phyloP scores from a whole-genome alignment of 2,888 invertebrate genomes.

The Parnassius glacialis region DNA sequence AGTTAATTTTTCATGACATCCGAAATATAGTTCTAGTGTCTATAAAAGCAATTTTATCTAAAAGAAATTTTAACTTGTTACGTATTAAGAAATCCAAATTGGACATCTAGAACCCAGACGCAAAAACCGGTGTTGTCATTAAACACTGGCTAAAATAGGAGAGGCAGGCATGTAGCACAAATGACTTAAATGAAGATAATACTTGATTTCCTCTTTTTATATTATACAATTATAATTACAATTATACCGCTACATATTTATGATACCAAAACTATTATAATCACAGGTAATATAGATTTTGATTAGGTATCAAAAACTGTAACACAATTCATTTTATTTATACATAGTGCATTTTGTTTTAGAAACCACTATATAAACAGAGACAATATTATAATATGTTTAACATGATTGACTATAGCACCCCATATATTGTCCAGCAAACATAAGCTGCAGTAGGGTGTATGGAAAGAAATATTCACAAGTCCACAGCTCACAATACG shows the following conservation, averaged over 20 bases:
- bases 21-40: no score
- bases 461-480: conserved; percentile 69
- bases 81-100: no score
- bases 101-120: no score
- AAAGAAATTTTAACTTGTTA: no score
- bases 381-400: conserved; percentile 56
- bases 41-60: no score
- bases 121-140: no score
- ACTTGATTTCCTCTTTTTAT: conserved; percentile 25
- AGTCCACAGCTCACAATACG: conserved; percentile 78
- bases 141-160: not conserved
- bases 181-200: conserved; percentile 25
- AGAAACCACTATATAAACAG: conserved; percentile 62
- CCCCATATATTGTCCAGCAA: conserved; percentile 71
- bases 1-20: no score
- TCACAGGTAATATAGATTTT: conserved; percentile 50
- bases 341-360: conserved; percentile 61
- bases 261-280: conserved; percentile 39
- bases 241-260: conserved; percentile 37
- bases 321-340: conserved; percentile 49
- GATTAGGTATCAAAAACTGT: conserved; percentile 51
- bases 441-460: conserved; percentile 58
- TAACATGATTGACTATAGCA: conserved; percentile 77
- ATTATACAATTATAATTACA: conserved; percentile 38
- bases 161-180: not conserved